Conservation (phyloP, 2,113 vertebrate genomes). For the Nansenia antarctica region DNA sequence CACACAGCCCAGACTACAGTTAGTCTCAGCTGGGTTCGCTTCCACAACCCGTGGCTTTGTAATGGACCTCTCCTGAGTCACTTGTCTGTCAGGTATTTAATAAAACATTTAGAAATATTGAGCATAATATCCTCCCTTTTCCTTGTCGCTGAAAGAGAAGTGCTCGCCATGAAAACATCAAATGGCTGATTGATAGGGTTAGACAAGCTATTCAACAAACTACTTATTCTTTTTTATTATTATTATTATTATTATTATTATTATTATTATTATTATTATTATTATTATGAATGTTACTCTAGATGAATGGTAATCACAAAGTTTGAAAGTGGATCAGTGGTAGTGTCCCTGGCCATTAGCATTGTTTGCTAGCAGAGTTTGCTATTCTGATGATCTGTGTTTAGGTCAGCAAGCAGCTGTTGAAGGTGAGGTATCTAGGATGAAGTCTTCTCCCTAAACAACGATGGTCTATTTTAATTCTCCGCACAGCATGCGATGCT, state of each 20-base stretch:
- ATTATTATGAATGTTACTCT: too few relatives aligned
- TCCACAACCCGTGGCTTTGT: background rate
- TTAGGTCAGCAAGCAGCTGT: constrained; percentile 57
- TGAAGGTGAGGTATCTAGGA: constrained; percentile 63
- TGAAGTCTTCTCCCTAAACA: constrained; percentile 60
- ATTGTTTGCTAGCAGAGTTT: background rate
- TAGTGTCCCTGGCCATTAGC: background rate
- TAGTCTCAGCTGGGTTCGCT: constrained; percentile 14
- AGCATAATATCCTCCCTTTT: too few relatives aligned
- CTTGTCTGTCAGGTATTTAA: background rate
- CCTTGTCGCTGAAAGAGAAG: too few relatives aligned
- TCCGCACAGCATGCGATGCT: constrained; percentile 50
- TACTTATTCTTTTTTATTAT: too few relatives aligned
- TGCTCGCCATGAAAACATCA: too few relatives aligned
- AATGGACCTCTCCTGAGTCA: background rate
- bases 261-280: too few relatives aligned
- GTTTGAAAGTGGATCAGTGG: background rate
- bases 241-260: too few relatives aligned
- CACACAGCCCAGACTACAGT: constrained; percentile 17
- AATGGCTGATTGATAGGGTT: too few relatives aligned
- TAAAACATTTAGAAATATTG: too few relatives aligned
- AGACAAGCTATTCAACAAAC: too few relatives aligned
- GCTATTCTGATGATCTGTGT: constrained; percentile 28
- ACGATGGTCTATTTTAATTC: constrained; percentile 63
- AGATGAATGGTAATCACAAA: too few relatives aligned